Base-by-base conservation (phyloP, 2,797 vertebrate genomes). In the Coregonus sp. region DNA sequence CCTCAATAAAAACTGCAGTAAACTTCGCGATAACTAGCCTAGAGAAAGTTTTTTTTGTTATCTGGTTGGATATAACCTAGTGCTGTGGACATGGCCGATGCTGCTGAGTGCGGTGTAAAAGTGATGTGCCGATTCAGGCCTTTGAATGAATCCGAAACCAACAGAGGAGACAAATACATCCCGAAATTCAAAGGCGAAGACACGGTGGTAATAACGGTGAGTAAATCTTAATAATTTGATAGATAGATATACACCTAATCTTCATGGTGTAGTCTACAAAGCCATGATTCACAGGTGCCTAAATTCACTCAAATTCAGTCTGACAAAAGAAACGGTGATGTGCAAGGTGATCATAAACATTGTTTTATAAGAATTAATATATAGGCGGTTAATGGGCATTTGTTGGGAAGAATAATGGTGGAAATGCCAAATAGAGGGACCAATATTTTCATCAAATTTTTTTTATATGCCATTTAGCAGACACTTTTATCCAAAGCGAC, bases 61-160 rank as follows among this genome's bases (percentile, higher is more conserved):
- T 84, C 75, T 78, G 20, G 9, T 74, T 71, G 15, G 65, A 78
- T 76, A 18, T 65, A 47, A 73, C 52, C 70, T 33, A 50, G 31
- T 37, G 47, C 16, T 73, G 74, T 77, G 75, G 89, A 56, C 82
- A 96, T 96, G 95, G 92, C 90, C 92, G 95, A 95, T 75, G 94
- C 96, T n/a, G 94, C 94, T 16, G 96, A 96, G 89, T 95, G 96
- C 92, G 97, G 97, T 86, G 97, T 97, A 83, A 97, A 97, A 92
- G 97, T 98, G 90, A 96, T 98, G 96, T 98, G 97, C 89, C 94
- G 97, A 81, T 98, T 98, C 91, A 93, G 97, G 88, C 97, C 97
- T 77, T 92, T 98, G 80, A 98, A 96, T 89, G 92, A 96, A 20
- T 93, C 97, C 1, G 97, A 98, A 92, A 94, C 94, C 59, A 91